Conservation (phyloP, 2,797 vertebrate genomes). For the Nasua narica region DNA sequence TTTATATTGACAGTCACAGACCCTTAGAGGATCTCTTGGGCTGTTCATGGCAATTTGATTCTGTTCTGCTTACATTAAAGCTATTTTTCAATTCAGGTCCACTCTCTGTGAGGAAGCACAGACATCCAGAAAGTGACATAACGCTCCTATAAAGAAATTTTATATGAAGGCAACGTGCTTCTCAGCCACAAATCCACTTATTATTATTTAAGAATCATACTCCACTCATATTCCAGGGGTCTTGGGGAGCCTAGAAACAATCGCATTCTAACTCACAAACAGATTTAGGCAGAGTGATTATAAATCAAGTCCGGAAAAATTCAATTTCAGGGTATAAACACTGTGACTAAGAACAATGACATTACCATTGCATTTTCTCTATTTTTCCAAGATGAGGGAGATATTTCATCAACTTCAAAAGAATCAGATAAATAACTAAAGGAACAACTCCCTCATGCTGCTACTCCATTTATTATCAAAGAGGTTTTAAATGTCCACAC, state of each 20-base stretch:
- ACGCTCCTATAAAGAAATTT: not conserved
- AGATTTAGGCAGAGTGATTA: not conserved
- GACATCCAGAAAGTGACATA: not conserved
- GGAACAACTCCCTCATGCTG: not conserved
- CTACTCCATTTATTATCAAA: not conserved
- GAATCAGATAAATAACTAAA: constrained; percentile 12
- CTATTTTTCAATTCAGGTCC: not conserved
- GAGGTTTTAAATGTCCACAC: not conserved
- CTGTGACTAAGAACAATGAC: constrained; percentile 25
- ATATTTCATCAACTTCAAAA: constrained; percentile 9
- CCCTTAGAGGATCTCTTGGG: not conserved
- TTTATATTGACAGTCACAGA: not conserved
- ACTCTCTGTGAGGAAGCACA: not conserved
- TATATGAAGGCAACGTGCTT: not conserved
- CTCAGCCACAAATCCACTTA: not conserved
- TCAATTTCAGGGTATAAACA: constrained; percentile 10
- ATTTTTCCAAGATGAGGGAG: constrained; percentile 36
- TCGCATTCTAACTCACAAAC: not conserved
- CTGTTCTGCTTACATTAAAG: not conserved
- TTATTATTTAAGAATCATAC: not conserved
- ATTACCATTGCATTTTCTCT: not conserved
- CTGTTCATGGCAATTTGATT: not conserved
- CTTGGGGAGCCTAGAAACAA: not conserved
- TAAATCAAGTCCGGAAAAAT: not conserved
- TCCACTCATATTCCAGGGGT: not conserved